These are phyloP conservation scores for Halyomorpha halys DNA, from an alignment of 1,140 invertebrate genomes.

Conservation along the genomic window DNA sequence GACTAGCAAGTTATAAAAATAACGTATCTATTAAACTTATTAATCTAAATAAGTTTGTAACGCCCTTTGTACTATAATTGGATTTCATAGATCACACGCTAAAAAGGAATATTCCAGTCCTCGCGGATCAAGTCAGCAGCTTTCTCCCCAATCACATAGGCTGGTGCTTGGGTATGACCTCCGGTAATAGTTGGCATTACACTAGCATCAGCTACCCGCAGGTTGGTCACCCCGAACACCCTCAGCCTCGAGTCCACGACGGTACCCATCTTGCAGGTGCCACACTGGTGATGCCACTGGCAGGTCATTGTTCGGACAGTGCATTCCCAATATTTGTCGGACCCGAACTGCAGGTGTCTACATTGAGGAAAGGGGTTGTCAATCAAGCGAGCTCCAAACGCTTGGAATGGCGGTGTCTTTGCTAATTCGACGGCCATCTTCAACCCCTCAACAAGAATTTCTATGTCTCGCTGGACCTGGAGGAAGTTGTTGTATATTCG, in stretches of 20 bases:
- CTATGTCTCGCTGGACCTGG: conserved; percentile 49
- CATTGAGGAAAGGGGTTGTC: conserved; percentile 49
- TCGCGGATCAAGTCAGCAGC: conserved; percentile 66
- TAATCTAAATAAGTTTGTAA: too few relatives aligned
- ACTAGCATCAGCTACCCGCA: conserved; percentile 65
- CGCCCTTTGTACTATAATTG: too few relatives aligned
- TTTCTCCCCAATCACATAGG: conserved; percentile 80
- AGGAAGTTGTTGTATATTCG: conserved; percentile 66
- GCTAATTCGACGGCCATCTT: conserved; percentile 48
- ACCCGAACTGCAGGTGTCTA: conserved; percentile 40
- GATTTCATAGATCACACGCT: too few relatives aligned
- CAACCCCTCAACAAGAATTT: conserved; percentile 54
- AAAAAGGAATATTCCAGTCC: conserved; percentile 37
- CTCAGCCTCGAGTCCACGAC: conserved; percentile 46
- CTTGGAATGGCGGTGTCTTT: conserved; percentile 48
- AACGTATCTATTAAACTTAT: too few relatives aligned
- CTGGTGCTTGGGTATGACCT: conserved; percentile 61
- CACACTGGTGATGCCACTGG: conserved; percentile 52
- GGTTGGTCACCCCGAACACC: conserved; percentile 54
- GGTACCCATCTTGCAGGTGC: conserved; percentile 55
- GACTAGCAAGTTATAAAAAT: too few relatives aligned
- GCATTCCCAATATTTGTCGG: conserved; percentile 63
- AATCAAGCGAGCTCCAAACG: conserved; percentile 45
- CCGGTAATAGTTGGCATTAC: conserved; percentile 58
- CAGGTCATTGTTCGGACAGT: conserved; percentile 49